Conservation (phyloP, 1,140 invertebrate genomes). For the Drosophila simulans region DNA sequence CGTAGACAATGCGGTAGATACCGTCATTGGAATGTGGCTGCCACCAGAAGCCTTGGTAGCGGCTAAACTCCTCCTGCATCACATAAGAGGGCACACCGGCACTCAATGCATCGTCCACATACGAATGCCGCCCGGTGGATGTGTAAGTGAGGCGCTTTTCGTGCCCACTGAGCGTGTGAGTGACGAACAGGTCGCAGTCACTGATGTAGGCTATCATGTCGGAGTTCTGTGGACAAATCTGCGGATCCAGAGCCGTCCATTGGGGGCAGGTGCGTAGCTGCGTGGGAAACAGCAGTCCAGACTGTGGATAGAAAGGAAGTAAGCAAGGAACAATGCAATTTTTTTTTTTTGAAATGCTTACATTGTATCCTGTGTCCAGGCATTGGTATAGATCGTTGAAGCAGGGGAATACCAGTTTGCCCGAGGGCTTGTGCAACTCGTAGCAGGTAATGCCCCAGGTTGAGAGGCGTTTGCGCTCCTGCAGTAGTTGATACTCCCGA, state of each 20-base stretch:
- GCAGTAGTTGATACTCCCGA: conserved; percentile 94
- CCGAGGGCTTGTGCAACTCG: conserved; percentile 92
- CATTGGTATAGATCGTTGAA: conserved; percentile 93
- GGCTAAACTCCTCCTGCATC: conserved; percentile 98
- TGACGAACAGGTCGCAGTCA: conserved; percentile 95
- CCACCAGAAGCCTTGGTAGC: conserved; percentile 99
- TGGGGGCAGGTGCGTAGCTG: conserved; percentile 89
- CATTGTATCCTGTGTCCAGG: conserved; percentile 89
- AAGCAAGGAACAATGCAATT: not conserved
- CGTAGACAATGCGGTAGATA: conserved; percentile 95
- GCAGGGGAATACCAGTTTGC: conserved; percentile 95
- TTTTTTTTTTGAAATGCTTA: conserved; percentile 71
- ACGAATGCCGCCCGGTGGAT: conserved; percentile 89
- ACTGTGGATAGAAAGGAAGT: conserved; percentile 84
- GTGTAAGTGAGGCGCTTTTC: conserved; percentile 92
- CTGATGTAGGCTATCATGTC: conserved; percentile 96
- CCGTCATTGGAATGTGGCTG: conserved; percentile 91
- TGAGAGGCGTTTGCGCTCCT: conserved; percentile 94
- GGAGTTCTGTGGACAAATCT: conserved; percentile 95
- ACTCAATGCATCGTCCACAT: conserved; percentile 93
- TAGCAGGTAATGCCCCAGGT: conserved; percentile 98
- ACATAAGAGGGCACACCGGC: conserved; percentile 98
- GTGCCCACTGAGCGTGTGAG: conserved; percentile 90
- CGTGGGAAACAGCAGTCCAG: conserved; percentile 89
- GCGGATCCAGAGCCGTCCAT: conserved; percentile 92